Conservation (phyloP, 2,888 invertebrate species). For the Lepetodrilus schrolli region DNA sequence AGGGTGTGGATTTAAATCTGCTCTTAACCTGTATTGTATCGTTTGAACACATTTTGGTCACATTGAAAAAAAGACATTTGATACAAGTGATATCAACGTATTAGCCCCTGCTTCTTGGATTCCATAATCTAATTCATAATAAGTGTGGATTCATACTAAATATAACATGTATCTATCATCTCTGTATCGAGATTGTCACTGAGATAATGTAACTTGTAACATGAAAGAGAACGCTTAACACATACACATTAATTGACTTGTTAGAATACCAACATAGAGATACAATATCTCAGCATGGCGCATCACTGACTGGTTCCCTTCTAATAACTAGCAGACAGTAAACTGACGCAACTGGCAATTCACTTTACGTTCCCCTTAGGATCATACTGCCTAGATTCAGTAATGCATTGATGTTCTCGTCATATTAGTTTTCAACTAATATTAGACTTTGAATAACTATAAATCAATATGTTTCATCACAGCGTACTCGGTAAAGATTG, state of each 20-base stretch:
- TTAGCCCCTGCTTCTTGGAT: too few species aligned
- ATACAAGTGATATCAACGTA: too few species aligned
- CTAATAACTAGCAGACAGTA: constrained; percentile 17
- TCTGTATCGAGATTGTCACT: too few species aligned
- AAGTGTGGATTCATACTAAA: too few species aligned
- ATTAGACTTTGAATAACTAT: constrained; percentile 1
- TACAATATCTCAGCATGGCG: neutral
- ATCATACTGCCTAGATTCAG: neutral
- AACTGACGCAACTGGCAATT: constrained; percentile 5
- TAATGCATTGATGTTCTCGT: neutral
- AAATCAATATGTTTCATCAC: constrained; percentile 8
- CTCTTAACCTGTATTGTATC: too few species aligned
- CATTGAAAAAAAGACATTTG: too few species aligned
- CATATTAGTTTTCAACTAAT: constrained; percentile 1
- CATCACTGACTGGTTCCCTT: neutral
- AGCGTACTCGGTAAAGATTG: neutral
- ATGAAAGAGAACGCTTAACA: neutral
- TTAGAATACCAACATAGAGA: neutral
- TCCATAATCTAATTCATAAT: too few species aligned
- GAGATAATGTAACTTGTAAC: neutral
- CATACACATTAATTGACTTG: neutral
- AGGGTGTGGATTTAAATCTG: too few species aligned
- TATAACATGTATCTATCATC: too few species aligned
- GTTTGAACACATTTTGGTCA: too few species aligned
- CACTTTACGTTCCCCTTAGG: constrained; percentile 8